Evolutionary conservation across 2,888 invertebrate species (phyloP).

Genomic region (Crepidodera aurea): DNA sequence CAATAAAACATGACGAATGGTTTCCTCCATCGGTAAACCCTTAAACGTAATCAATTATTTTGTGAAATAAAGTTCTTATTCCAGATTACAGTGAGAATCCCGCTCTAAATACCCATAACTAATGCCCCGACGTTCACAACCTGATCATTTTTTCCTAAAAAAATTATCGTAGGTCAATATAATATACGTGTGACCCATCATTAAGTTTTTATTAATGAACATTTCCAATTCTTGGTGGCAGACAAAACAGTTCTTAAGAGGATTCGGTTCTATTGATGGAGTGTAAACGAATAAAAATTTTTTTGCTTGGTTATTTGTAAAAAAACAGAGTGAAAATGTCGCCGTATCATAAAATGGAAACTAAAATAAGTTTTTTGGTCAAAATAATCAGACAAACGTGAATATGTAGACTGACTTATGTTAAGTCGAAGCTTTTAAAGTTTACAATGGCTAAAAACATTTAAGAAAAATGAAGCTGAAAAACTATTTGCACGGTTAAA

Average conservation of each 20-base stretch:
- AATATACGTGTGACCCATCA: conserved; percentile 27
- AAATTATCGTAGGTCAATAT: conserved; percentile 22
- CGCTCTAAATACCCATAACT: conserved; percentile 5
- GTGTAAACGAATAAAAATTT: neutral
- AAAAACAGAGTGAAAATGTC: no score
- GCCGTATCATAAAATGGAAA: no score
- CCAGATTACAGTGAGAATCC: conserved; percentile 4
- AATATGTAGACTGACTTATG: no score
- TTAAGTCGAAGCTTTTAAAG: no score
- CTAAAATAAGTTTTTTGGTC: no score
- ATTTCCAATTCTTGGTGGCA: conserved; percentile 17
- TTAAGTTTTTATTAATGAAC: conserved; percentile 29
- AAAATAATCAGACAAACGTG: no score
- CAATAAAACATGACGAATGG: conserved; percentile 1
- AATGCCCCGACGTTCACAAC: conserved; percentile 2
- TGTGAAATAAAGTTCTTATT: conserved; percentile 12
- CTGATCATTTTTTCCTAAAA: conserved; percentile 13
- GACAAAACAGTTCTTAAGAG: conserved; percentile 13
- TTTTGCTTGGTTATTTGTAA: neutral
- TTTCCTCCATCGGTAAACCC: neutral
- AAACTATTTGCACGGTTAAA: no score
- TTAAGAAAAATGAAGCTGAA: no score
- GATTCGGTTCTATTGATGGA: neutral
- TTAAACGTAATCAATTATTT: conserved; percentile 8
- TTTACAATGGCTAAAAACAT: no score